Evolutionary conservation across 2,113 vertebrate species (phyloP), one percentile per base, ranked within the genome.

Genomic region (Theristicus caerulescens): DNA sequence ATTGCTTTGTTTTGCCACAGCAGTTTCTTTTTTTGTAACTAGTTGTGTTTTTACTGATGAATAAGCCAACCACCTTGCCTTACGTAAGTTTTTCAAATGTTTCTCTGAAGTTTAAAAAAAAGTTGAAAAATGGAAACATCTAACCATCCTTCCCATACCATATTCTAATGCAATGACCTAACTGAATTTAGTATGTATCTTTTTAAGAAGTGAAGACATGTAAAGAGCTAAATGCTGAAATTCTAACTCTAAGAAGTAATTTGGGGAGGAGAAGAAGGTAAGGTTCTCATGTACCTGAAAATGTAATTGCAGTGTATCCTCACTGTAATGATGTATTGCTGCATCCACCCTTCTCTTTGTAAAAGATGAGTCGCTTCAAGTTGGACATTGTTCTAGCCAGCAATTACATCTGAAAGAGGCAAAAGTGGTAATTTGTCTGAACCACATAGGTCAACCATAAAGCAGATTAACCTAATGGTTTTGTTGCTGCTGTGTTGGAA

Each of bases 401-500:
- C 32, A 86, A 71, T 82, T 84, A 54, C 62, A 70, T 73, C 66
- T 62, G 88, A 58, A 72, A 65, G 36, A 71, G 42, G 49, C 93
- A 89, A 57, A 86, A 92, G 80, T 38, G 10, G 49, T 91, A 89
- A 65, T 76, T 94, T 27, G 16, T 62, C 91, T 93, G 84, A 82
- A 58, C 79, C 58, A 18, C 74, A 20, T 11, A 85, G 87, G 62
- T 93, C 82, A 91, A 14, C 84, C 93, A 59, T 86, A 73, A 83
- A 88, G 70, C 84, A 83, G 58, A 86, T 69, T 69, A 61, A 91
- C 55, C 54, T 95, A 85, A 90, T 95, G 74, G 70, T 67, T 95
- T 76, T 76, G 25, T 57, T 76, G 86, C 73, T 72, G 46, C n/a
- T 79, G 25, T 82, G 20, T 24, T 73, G 82, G 36, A 72, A 91